Base-by-base conservation (phyloP, 2,888 invertebrate genomes). In the Thymelicus lineola region DNA sequence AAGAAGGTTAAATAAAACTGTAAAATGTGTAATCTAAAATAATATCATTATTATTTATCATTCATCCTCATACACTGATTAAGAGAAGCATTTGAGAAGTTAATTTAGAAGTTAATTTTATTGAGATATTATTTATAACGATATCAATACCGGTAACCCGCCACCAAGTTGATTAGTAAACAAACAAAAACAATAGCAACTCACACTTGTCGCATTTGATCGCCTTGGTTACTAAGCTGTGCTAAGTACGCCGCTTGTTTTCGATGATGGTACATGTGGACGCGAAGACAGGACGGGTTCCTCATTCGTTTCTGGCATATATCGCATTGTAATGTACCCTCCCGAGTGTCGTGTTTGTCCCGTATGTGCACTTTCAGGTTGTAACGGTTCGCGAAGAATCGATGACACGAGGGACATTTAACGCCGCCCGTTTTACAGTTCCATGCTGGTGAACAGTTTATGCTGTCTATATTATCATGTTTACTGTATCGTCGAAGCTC, bases 311-410 rank as follows among this genome's bases (percentile, higher is more conserved):
- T 96, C 77, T 96, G 96, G 82, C 96, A 96, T 70, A 96, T 94
- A 75, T 95, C 94, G 85, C 96, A 96, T 78, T 95, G 95, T 69
- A 96, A 90, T 73, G 95, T 95, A 35, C 95, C 95, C 79, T 95
- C 95, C 75, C 94, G 94, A 10, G 95, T 95, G 79, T 96, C 96
- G 82, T 96, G 96, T 80, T 96, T 96, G 86, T 96, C 96, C 38
- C 96, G 92, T 60, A 96, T 95, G 82, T 96, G 96, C 50, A 96
- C 95, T 84, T 96, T 96, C 80, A 96, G 88, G 85, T 96, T 96
- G 90, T 95, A 95, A 7, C 95, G 94, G 85, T 95, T 95, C 69
- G 95, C 95, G 84, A 95, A 95, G 86, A 94, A 95, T 77, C 95
- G 91, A 79, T 94, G 95, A 83, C 95, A 95, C 73, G 94, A 94